These are phyloP conservation scores for pig (Sus scrofa) DNA, from an alignment of 2,113 vertebrate species.

Conservation along the genomic window DNA sequence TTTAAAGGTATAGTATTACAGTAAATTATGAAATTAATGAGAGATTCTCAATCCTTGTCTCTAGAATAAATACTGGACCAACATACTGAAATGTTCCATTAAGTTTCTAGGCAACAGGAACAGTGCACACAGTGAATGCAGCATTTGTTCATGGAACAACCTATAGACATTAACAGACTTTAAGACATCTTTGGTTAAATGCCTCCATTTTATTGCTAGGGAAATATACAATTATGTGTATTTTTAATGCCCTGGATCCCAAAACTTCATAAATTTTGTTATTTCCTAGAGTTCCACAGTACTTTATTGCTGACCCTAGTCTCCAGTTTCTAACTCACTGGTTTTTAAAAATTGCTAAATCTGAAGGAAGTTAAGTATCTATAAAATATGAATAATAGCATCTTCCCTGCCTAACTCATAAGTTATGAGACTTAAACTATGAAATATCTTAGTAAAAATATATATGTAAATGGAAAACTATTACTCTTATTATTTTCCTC, in stretches of 20 bases:
- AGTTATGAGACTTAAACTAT: not conserved
- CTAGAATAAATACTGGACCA: constrained; percentile 4
- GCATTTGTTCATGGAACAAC: not conserved
- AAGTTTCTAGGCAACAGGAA: not conserved
- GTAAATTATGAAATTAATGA: not conserved
- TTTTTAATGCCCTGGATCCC: not conserved
- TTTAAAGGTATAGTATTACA: not conserved
- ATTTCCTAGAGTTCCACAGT: not conserved
- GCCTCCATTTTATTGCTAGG: not conserved
- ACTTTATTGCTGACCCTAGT: not conserved
- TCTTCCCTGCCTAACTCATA: not conserved
- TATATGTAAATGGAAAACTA: not conserved
- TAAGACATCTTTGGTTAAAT: not conserved
- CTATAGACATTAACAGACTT: not conserved
- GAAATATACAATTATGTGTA: not conserved
- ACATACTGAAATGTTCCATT: not conserved
- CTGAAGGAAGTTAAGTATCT: not conserved
- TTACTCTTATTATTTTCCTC: not conserved
- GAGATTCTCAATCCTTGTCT: not conserved
- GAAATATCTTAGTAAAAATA: constrained; percentile 40
- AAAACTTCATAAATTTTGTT: not conserved
- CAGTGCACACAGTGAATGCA: not conserved
- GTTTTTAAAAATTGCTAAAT: constrained; percentile 13
- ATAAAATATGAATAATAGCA: not conserved
- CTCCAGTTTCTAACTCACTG: not conserved